Evolutionary conservation across 2,797 vertebrate species (phyloP), one percentile per base, ranked within the genome.

Genomic region (Adelosebastes latens): DNA sequence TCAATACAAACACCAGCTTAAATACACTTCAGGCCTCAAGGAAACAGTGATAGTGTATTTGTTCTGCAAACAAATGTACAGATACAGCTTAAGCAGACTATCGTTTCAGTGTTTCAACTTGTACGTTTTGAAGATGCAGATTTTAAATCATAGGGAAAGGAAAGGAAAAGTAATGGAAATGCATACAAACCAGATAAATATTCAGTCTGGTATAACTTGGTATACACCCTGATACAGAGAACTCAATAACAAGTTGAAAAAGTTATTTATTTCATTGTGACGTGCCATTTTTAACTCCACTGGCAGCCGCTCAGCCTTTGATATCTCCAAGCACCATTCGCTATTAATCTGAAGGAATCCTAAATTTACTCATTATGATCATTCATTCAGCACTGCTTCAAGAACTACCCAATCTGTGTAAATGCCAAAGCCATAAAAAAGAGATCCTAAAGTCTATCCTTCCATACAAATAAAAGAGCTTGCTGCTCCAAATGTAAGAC

Each of bases 301-400:
- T 69, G 32, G 59, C 62, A 87, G 27, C 53, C 16, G 4, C 34
- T 46, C 60, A 60, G 69, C 75, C 39, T 83, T 77, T 82, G 53
- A 86, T 85, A 79, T 81, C 63, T 78, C n/a, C 49, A 74, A 32
- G 42, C 61, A 62, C 31, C 61, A 62, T 84, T 78, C 70, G 24
- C 63, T 86, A 76, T 81, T 73, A 83, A 80, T 87, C 74, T 77
- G 61, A 91, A 69, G 68, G 67, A 80, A 87, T 89, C 69, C 32
- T 63, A 63, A 82, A 87, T 86, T 36, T 67, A 63, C 18, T 80
- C 56, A 59, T 87, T 72, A 75, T 81, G 70, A 81, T 86, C 53
- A 56, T 79, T 81, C 71, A 77, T 88, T 88, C 55, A 81, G 74
- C 36, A 8, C 74, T 55, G 29, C 72, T 75, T 83, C 67, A 56